Percentiles rank a stretch among this genome's conserved stretches.
Conservation (phyloP, 64 coral and sea anemone genomes). For the Astreopora myriophthalma region DNA sequence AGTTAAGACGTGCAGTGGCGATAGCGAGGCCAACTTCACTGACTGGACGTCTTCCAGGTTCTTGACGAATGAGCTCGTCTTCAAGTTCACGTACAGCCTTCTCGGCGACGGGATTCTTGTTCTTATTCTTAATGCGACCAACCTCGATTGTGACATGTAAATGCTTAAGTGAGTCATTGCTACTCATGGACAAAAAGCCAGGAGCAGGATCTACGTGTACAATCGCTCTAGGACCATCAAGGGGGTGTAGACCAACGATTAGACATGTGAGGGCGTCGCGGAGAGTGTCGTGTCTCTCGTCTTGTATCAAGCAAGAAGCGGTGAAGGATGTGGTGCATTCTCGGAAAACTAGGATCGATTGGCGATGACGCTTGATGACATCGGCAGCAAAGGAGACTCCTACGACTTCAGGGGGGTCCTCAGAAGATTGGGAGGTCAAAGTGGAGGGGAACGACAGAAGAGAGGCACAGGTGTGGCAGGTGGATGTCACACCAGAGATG, state of each 20-base stretch:
- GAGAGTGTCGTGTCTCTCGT: conserved; percentile 58
- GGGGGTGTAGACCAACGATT: conserved; percentile 47
- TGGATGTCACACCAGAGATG: neutral
- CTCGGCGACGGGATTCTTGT: conserved; percentile 32
- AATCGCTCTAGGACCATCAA: conserved; percentile 52
- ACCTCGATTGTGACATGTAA: conserved; percentile 11
- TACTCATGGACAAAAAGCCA: conserved; percentile 18
- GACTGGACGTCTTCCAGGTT: conserved; percentile 34
- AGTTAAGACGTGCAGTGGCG: conserved; percentile 56
- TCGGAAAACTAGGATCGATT: conserved; percentile 28
- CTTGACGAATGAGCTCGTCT: conserved; percentile 15
- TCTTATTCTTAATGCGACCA: neutral
- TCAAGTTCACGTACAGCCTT: conserved; percentile 6
- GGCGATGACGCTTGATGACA: neutral
- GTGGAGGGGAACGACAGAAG: neutral
- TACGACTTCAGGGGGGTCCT: conserved; percentile 15
- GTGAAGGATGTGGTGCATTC: conserved; percentile 37
- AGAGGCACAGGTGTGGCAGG: conserved; percentile 25
- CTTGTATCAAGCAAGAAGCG: neutral
- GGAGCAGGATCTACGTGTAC: conserved; percentile 66
- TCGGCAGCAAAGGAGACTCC: conserved; percentile 44
- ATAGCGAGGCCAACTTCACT: conserved; percentile 15
- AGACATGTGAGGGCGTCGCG: conserved; percentile 33
- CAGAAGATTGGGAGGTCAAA: conserved; percentile 29
- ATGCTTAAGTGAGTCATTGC: neutral